Base-by-base conservation (phyloP, 2,113 vertebrate species). In the Dicrurus megarhynchus region DNA sequence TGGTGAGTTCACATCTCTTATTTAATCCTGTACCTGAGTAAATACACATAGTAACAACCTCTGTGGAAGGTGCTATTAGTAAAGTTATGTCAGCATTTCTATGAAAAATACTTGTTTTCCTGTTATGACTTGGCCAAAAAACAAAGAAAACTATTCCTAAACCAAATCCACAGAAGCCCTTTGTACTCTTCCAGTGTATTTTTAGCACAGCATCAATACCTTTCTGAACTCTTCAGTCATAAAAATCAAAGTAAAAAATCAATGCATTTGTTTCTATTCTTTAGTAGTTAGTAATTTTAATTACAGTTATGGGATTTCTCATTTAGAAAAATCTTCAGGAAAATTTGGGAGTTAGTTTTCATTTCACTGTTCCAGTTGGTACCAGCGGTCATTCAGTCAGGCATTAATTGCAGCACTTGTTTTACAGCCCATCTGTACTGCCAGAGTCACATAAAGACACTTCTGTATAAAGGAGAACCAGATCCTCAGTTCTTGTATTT, bases 11-110 rank as follows among this genome's bases (percentile, higher is more conserved):
- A 87, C 84, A 96, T 90, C 74, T 85, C 95, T 84, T 92, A 97
- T 94, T 97, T 94, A 97, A 97, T 95, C 80, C 63, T 69, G 91
- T 96, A 95, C 90, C 49, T 96, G 93, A 96, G 95, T 94, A 97
- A 98, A 97, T 76, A 98, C 71, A 95, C 52, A 83, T 50, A 78
- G 46, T 39, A 89, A 79, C 64, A 63, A 61, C 41, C 73, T 33
- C 70, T 79, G 63, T 47, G 69, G 79, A 75, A 82, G 46, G 77
- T 85, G 73, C 84, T 81, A 76, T 86, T 83, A 91, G 70, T 28
- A 68, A 93, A 81, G 68, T 74, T 79, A 77, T 89, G 93, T 96
- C 95, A 96, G 92, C 94, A 96, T 85, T 97, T 95, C 79, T 95
- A 57, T 59, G 63, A 84, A 69, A 96, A 93, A 96, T 84, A 84